Conservation (phyloP, 2,113 vertebrate species). For the Archocentrus centrarchus region DNA sequence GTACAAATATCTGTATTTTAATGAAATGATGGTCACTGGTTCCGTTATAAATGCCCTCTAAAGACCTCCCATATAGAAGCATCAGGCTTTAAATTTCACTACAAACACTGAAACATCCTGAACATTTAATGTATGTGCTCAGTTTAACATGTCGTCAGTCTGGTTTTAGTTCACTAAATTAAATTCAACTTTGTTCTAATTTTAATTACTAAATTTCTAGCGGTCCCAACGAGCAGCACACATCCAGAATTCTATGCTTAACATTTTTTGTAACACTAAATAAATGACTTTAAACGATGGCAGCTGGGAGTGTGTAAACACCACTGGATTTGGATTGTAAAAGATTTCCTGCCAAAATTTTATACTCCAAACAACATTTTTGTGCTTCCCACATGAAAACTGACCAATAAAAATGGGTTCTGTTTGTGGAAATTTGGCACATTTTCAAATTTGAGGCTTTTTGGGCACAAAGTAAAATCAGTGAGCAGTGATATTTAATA, state of each 20-base stretch:
- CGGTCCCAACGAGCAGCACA: background rate
- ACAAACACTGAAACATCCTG: too few species aligned
- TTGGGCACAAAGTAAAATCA: background rate
- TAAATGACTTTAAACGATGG: too few species aligned
- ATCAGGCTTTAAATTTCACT: background rate
- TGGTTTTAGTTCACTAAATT: too few species aligned
- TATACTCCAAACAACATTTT: too few species aligned
- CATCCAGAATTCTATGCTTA: background rate
- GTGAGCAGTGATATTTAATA: background rate
- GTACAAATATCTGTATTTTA: background rate
- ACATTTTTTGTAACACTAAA: background rate
- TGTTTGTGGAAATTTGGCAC: background rate
- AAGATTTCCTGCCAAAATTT: too few species aligned
- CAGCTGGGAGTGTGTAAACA: too few species aligned
- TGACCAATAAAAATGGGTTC: background rate
- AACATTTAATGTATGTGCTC: too few species aligned
- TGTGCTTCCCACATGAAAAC: too few species aligned
- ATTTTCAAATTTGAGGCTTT: background rate
- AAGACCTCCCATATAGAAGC: background rate
- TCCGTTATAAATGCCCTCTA: background rate
- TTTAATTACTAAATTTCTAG: background rate
- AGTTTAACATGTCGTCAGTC: too few species aligned
- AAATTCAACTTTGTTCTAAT: too few species aligned
- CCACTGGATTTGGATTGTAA: too few species aligned
- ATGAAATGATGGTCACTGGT: background rate